Conservation (phyloP, 2,113 vertebrate genomes). For the Festucalex cinctus region DNA sequence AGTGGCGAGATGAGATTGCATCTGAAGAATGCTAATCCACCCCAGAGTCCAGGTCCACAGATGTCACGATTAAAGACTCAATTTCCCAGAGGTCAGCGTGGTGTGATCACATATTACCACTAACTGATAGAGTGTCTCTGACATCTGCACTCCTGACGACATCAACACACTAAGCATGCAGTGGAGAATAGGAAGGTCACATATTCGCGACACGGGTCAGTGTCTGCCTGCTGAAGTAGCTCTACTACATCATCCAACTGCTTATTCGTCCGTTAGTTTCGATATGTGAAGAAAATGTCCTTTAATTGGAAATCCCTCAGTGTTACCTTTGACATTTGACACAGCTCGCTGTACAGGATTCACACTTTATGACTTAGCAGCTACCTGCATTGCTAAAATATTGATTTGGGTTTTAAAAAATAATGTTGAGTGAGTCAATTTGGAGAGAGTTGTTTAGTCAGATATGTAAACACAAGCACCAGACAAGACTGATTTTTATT, state of each 20-base stretch:
- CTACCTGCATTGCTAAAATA: background rate
- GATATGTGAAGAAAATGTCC: constrained; percentile 10
- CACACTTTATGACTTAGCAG: background rate
- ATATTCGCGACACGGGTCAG: constrained; percentile 3
- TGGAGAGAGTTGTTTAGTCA: background rate
- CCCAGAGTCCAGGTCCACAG: constrained; percentile 30
- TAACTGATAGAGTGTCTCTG: constrained; percentile 52
- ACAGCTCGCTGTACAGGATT: background rate
- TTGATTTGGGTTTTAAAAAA: background rate
- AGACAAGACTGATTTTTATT: too few relatives aligned
- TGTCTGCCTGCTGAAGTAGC: constrained; percentile 19
- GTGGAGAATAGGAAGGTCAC: background rate
- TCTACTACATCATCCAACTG: constrained; percentile 21
- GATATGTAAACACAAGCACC: background rate
- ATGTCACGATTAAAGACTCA: constrained; percentile 63
- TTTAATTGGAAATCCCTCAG: background rate
- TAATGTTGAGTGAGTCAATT: background rate
- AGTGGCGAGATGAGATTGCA: constrained; percentile 42
- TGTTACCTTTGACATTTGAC: background rate
- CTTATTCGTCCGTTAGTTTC: constrained; percentile 33
- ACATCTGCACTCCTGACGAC: constrained; percentile 31
- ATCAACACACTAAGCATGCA: constrained; percentile 17
- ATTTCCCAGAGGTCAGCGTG: constrained; percentile 61
- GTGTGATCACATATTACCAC: constrained; percentile 51
- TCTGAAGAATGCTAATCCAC: constrained; percentile 60